These are phyloP conservation scores for Jordanella pulchra DNA, from an alignment of 2,797 vertebrate species.

Conservation along the genomic window DNA sequence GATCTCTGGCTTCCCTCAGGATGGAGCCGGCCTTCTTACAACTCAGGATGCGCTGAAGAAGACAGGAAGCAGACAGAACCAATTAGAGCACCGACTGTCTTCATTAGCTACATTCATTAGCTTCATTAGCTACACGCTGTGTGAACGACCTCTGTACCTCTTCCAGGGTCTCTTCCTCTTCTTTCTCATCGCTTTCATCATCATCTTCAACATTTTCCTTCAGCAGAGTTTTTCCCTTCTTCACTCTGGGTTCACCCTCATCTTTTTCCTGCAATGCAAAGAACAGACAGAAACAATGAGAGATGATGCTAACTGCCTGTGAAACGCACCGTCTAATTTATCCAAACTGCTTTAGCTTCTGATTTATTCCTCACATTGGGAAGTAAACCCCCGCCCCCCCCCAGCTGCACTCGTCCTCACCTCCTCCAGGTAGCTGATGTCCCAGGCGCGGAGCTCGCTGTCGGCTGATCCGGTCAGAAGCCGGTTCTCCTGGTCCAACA, in stretches of 20 bases:
- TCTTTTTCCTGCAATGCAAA: conserved; percentile 78
- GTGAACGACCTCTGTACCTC: conserved; percentile 66
- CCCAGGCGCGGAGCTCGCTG: conserved; percentile 95
- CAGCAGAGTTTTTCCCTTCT: conserved; percentile 83
- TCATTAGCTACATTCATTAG: too few species aligned
- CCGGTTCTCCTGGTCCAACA: conserved; percentile 86
- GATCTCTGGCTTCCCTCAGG: conserved; percentile 89
- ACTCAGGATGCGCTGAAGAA: conserved; percentile 83
- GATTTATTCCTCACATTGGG: neutral
- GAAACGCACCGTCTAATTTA: neutral
- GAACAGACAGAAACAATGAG: neutral
- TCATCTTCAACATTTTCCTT: conserved; percentile 47
- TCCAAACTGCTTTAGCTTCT: neutral
- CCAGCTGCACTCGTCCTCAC: conserved; percentile 68
- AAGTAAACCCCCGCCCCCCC: neutral
- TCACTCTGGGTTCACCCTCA: conserved; percentile 83
- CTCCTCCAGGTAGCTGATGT: conserved; percentile 85
- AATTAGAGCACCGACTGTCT: neutral
- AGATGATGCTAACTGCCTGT: neutral
- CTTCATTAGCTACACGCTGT: neutral
- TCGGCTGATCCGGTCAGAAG: conserved; percentile 92
- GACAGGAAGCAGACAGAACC: neutral
- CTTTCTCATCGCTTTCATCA: conserved; percentile 32
- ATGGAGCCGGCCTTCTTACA: conserved; percentile 90
- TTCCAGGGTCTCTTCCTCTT: conserved; percentile 72